Evolutionary conservation across 2,888 invertebrate genomes (phyloP).

Genomic region (Morinoia aosen): DNA sequence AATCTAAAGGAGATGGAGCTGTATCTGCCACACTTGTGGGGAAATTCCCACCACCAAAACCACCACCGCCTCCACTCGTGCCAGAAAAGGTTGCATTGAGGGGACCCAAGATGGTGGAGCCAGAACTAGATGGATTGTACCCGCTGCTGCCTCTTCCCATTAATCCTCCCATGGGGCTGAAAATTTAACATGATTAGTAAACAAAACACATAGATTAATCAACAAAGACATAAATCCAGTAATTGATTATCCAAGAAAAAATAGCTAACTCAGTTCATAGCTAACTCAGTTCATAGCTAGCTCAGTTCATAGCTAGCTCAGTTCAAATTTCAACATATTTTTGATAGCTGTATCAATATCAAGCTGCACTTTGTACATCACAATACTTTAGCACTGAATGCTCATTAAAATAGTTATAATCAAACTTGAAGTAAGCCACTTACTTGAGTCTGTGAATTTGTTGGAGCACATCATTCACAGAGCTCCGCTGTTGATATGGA

Average conservation of each 20-base stretch:
- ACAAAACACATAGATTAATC: not conserved
- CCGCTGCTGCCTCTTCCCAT: constrained; percentile 28
- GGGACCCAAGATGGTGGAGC: constrained; percentile 23
- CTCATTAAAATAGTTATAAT: not conserved
- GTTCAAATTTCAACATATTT: not conserved
- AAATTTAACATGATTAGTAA: not conserved
- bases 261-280: too few relatives aligned
- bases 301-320: too few relatives aligned
- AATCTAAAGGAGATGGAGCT: constrained; percentile 85
- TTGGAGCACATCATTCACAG: constrained; percentile 44
- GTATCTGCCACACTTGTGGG: constrained; percentile 60
- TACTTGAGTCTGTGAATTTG: constrained; percentile 53
- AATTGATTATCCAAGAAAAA: not conserved
- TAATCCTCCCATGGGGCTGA: constrained; percentile 35
- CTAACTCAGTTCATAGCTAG: too few relatives aligned
- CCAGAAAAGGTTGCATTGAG: constrained; percentile 45
- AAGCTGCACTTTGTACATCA: not conserved
- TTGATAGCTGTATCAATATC: not conserved
- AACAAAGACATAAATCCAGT: not conserved
- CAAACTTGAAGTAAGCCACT: not conserved
- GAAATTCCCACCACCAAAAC: constrained; percentile 33
- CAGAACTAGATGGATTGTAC: constrained; percentile 4
- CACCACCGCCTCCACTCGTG: constrained; percentile 28
- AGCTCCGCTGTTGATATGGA: constrained; percentile 31
- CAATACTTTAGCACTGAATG: not conserved